These are phyloP conservation scores for Hirtodrosophila trivittata DNA, from an alignment of 2,888 invertebrate species.

Conservation along the genomic window DNA sequence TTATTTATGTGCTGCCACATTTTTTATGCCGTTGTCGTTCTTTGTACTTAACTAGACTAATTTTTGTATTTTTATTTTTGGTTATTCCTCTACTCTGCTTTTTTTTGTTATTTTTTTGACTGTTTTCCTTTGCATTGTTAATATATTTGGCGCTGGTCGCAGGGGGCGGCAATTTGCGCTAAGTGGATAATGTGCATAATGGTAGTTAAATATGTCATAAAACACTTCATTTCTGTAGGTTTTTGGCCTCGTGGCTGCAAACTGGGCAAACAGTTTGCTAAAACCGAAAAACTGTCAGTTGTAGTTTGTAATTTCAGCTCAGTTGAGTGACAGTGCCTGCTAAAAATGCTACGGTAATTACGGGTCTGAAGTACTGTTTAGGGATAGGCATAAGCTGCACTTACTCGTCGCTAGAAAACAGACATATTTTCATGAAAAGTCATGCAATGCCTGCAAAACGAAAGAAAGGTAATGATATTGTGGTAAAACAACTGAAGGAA, in stretches of 20 bases:
- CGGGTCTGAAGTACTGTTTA: conserved; percentile 5
- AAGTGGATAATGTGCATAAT: conserved; percentile 79
- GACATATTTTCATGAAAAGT: conserved; percentile 28
- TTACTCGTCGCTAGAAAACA: conserved; percentile 25
- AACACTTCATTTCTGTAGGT: conserved; percentile 69
- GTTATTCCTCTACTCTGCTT: conserved; percentile 24
- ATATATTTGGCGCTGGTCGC: conserved; percentile 66
- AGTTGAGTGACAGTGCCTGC: conserved; percentile 58
- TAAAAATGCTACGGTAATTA: conserved; percentile 60
- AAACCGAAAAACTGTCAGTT: conserved; percentile 65
- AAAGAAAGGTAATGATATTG: neutral
- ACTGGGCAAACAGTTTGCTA: conserved; percentile 16
- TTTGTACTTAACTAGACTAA: conserved; percentile 52
- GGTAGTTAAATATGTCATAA: conserved; percentile 79
- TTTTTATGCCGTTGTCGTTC: conserved; percentile 59
- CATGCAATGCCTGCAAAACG: conserved; percentile 27
- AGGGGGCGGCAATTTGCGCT: conserved; percentile 77
- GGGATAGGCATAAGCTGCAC: conserved; percentile 23
- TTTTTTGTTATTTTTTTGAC: conserved; percentile 9
- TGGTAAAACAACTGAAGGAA: too few relatives aligned
- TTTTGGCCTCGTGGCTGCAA: conserved; percentile 24
- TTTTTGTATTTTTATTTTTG: conserved; percentile 42
- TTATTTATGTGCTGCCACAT: conserved; percentile 77
- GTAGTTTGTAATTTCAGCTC: conserved; percentile 47
- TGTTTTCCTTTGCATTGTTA: conserved; percentile 43